Evolutionary conservation across 1,140 invertebrate species (phyloP), one percentile per base, ranked within the genome.

Genomic region (Eriosoma lanigerum): DNA sequence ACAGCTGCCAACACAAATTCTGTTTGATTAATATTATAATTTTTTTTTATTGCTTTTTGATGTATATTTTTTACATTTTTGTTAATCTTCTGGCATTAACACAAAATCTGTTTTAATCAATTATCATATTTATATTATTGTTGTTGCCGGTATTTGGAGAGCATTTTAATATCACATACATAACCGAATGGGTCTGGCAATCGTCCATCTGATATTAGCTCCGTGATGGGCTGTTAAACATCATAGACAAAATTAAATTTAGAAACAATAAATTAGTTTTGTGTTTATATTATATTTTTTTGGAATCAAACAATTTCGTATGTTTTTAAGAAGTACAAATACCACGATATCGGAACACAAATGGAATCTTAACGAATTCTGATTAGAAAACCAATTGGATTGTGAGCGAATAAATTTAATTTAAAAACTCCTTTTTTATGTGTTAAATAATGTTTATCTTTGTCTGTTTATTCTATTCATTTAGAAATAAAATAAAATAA

Each of bases 171-270:
- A 48, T 68, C 46, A 46, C 6, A 46, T 21, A 3, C 15, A 62
- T 6, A 8, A 6, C 32, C 38, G n/a, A 26, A 48, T n/a, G n/a
- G 5, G 8, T 19, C 8, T 46, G 66, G 44, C 12, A 17, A 48
- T 26, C 13, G 8, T 17, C 66, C 66, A 68, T 48, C 21, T 48
- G 21, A 21, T 48, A 26, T 10, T 19, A 32, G 19, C 13, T 46
- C 6, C 8, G 52, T 46, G 19, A 76, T 44, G 50, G 6, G 54
- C n/a, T 60, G 54, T 76, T 76, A 56, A 56, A 76, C 73, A 44
- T 46, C 32, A 60, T 38, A 3, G 73, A n/a, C 21, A 9, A 58
- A 58, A 76, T 60, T 76, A 60, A 38, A 76, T 56, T 38, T 76
- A 76, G 32, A 76, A 38, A 12, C 50, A 29, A 21, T 56, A 26